Evolutionary conservation across 1,140 invertebrate species (phyloP), one percentile per base, ranked within the genome.

Genomic region (Bombus consobrinus): DNA sequence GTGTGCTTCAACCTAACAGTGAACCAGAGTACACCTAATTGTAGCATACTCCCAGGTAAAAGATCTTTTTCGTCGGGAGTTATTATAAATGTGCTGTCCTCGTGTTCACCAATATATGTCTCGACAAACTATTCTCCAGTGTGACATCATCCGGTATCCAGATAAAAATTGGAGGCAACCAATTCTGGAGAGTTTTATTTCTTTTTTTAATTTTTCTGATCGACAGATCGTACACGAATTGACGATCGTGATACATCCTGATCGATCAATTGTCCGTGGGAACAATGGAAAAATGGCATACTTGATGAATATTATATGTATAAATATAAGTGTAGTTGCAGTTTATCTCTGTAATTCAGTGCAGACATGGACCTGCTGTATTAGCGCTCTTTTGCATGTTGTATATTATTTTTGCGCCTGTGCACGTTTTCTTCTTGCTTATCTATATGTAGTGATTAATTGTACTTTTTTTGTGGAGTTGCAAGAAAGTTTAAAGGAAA

Each of bases 1-100:
- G 92, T 95, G 93, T 96, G 96, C 94, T 94, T 95, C 92, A 96
- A 96, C 91, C 93, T 93, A 87, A 91, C 81, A 76, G 89, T 83
- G 90, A 84, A 91, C 78, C 90, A 90, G 86, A 92, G 90, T 91
- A 85, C 90, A 66, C 79, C 93, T 92, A 92, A 94, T 95, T 96
- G 96, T 96, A 95, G 94, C 93, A 92, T 95, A 92, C 93, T 95
- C 94, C 94, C 96, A 96, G 96, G 96, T 96, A 96, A 96, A 94
- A 93, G 79, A 93, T 89, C 62, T 89, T 66, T 89, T 34, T 86
- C 57, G 86, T 86, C 66, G 87, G 83, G 85, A 89, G 81, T 89
- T 73, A 62, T 82, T 82, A 41, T 89, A 81, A 87, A 75, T 89
- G 85, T 78, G 34, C 64, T 64, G 75, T 89, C 72, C 81, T 89